Percentiles rank a stretch among this genome's conserved stretches.
phyloP scores from a whole-genome alignment of 1,140 invertebrate genomes.

The Cotesia typhae region DNA sequence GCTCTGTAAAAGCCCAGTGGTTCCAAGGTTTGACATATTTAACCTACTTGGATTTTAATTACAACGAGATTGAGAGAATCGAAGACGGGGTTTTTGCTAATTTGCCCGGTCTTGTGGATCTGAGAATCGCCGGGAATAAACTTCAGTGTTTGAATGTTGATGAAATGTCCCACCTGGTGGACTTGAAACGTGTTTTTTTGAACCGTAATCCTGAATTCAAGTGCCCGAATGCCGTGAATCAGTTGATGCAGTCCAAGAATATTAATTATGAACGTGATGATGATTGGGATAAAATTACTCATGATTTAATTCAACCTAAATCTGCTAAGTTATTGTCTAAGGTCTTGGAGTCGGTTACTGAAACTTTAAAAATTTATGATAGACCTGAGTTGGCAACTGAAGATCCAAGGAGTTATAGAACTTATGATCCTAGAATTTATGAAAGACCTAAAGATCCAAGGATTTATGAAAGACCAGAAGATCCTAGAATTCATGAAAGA shows the following conservation, averaged over 20 bases:
- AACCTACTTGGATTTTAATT: conserved; percentile 58
- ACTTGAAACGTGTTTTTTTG: conserved; percentile 55
- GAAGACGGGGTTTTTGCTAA: conserved; percentile 53
- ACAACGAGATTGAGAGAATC: conserved; percentile 55
- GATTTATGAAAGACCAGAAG: too few species aligned
- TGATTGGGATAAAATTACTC: conserved; percentile 43
- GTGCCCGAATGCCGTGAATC: conserved; percentile 54
- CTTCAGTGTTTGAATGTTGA: conserved; percentile 55
- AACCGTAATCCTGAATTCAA: conserved; percentile 56
- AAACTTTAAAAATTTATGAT: too few species aligned
- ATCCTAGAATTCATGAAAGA: too few species aligned
- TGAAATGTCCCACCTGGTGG: conserved; percentile 45
- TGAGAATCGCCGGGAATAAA: conserved; percentile 58
- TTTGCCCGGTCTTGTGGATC: conserved; percentile 50
- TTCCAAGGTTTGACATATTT: conserved; percentile 51
- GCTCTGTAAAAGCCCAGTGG: conserved; percentile 49
- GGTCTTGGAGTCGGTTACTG: too few species aligned
- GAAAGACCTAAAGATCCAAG: too few species aligned
- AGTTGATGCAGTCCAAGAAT: conserved; percentile 44
- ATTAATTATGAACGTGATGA: conserved; percentile 53
- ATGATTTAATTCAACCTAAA: conserved; percentile 41
- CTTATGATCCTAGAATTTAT: too few species aligned
- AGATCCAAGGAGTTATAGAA: too few species aligned
- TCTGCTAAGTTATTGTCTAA: neutral
- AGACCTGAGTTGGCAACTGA: too few species aligned